Base-by-base conservation (phyloP, 2,888 invertebrate species). In the Abrostola triplasia region DNA sequence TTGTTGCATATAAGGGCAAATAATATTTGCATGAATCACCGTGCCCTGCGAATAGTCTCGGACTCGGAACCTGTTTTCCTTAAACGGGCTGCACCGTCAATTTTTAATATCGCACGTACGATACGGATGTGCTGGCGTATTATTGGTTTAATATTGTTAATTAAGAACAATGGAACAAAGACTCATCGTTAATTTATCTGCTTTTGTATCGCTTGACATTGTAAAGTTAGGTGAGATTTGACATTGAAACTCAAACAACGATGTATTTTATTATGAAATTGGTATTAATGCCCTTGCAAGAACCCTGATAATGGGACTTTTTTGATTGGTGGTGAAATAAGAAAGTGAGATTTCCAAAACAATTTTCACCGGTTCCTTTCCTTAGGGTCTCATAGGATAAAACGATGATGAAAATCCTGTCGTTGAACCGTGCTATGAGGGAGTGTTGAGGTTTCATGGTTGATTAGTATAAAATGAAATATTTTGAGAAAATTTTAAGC, bases 81-180 rank as follows among this genome's bases (percentile, higher is more conserved):
- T 56, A 73, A 59, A 53, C 64, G 50, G 51, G 57, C 56, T 52
- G 51, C 48, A 47, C 52, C 63, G 53, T 42, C 55, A 59, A 67
- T 73, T 78, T 82, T 77, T 66, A 66, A 70, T 62, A 66, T 67
- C 44, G 56, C 58, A 64, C 67, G 59, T 64, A 64, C 54, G 59
- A 58, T 57, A 50, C 70, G 49, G 65, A 67, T 67, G 67, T 53
- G 52, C 47, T 62, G 47, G 40, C 48, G 73, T 67, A 54, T 60
- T 71, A 64, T 76, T 67, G 59, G 38, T 66, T 56, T 69, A 65
- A 64, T 71, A 64, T 78, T 69, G 52, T 69, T 75, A 80, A 75
- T 64, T 72, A 38, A 72, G 70, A 62, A 86, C 87, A 86, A 86
- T 84, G 80, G 79, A 82, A 84, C 85, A 85, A 86, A 81, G 74